These are phyloP conservation scores for Epinephelus awoara DNA, from an alignment of 2,797 vertebrate genomes.

Conservation along the genomic window DNA sequence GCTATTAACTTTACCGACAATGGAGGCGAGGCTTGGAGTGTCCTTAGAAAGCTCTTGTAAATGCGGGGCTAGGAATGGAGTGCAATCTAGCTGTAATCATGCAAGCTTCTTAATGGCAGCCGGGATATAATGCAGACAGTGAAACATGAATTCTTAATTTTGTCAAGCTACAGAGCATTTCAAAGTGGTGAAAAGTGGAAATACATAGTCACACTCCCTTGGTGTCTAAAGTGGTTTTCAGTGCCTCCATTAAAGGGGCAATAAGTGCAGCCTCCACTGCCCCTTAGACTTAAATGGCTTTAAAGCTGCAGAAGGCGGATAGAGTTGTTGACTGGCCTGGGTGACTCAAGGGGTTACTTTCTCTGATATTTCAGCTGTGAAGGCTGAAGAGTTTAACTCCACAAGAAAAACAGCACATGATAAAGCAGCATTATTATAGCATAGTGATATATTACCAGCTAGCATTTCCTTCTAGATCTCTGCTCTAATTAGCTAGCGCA, in stretches of 20 bases:
- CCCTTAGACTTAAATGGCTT: constrained; percentile 31
- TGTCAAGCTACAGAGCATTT: constrained; percentile 19
- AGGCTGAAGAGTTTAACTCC: constrained; percentile 20
- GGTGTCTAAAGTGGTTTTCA: constrained; percentile 32
- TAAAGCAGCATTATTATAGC: constrained; percentile 20
- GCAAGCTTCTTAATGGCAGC: constrained; percentile 22
- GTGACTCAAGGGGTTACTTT: constrained; percentile 15
- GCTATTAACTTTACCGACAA: constrained; percentile 71
- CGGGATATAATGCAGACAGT: constrained; percentile 22
- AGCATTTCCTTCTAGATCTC: constrained; percentile 9
- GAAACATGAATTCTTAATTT: constrained; percentile 50
- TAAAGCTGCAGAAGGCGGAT: constrained; percentile 51
- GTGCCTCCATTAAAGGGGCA: constrained; percentile 34
- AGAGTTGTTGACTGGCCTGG: constrained; percentile 49
- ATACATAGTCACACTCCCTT: constrained; percentile 5
- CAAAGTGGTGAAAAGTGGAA: constrained; percentile 24
- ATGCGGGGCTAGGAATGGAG: neutral
- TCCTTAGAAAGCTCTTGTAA: constrained; percentile 32
- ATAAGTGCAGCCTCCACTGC: constrained; percentile 33
- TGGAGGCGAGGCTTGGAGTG: constrained; percentile 27
- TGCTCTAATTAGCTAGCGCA: constrained; percentile 32
- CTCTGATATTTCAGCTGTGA: constrained; percentile 35
- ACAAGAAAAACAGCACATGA: neutral
- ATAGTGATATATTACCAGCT: constrained; percentile 17
- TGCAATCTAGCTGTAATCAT: constrained; percentile 37